Evolutionary conservation across 2,113 vertebrate species (phyloP), one percentile per base, ranked within the genome.

Genomic region (Chionomys nivalis): DNA sequence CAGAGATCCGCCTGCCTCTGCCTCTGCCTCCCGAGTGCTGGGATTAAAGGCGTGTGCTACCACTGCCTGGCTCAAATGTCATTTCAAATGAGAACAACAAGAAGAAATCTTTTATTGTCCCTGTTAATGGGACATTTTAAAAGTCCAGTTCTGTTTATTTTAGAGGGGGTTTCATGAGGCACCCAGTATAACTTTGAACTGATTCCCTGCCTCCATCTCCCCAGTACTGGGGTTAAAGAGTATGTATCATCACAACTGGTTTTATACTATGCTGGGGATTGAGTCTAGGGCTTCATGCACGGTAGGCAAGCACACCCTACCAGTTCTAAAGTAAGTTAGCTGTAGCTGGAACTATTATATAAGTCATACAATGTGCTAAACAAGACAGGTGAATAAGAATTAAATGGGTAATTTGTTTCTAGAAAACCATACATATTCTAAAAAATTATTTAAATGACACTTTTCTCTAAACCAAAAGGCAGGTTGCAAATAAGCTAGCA

Each of bases 361-460:
- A 77, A 65, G 33, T 68, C 88, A 91, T 23, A 49, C 47, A 94
- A 68, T 28, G 73, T 82, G 81, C 9, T 89, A 44, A 90, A 91
- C 31, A 94, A 94, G 87, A 93, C 68, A 7, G 52, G 11, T 91
- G 91, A 83, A 66, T 21, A 13, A 91, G 31, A 33, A 95, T 72
- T 58, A 96, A 93, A 96, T 87, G 58, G 65, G 19, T 52, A 79
- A 83, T 28, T 49, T 90, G 91, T 91, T 93, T 94, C 55, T 58
- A 95, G 4, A 94, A 96, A 95, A 87, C 23, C 7, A 95, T 24
- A 85, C n/a, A 94, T 96, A 65, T 33, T n/a, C 24, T n/a, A 49
- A 49, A 70, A 61, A 87, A 87, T 61, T 83, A 97, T 44, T 75
- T 85, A 94, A 94, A 93, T 65, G 33, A 28, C 19, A 94, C 8